Conservation (phyloP, 2,797 vertebrate species). For the Platyrinchus mystaceus region DNA sequence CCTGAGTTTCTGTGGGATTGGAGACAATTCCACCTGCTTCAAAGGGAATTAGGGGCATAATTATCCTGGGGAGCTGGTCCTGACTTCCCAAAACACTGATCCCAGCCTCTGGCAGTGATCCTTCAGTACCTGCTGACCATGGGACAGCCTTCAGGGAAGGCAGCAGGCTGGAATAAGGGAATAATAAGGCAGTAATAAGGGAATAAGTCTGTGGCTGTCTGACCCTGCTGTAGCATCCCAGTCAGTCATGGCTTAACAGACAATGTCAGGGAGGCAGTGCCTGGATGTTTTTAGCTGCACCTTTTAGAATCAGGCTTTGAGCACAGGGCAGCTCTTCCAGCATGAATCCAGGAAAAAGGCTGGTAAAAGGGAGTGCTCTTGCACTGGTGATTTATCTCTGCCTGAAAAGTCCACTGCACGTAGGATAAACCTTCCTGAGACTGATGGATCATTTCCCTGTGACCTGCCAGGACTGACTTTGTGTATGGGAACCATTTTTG, state of each 20-base stretch:
- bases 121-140: not conserved
- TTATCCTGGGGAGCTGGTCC: not conserved
- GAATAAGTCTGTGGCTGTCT: not conserved
- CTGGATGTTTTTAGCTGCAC: not conserved
- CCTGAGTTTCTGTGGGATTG: not conserved
- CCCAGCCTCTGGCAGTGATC: not conserved
- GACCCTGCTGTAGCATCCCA: not conserved
- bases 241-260: not conserved
- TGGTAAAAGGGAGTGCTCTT: not conserved
- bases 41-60: not conserved
- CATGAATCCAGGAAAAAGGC: not conserved
- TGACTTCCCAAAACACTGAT: not conserved
- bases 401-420: not conserved
- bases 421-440: not conserved
- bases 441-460: not conserved
- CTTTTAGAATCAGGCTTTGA: not conserved
- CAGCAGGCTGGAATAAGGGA: not conserved
- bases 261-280: not conserved
- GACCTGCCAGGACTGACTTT: not conserved
- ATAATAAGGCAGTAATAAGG: no score
- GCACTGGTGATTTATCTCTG: not conserved
- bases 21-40: not conserved
- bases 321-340: not conserved
- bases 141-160: not conserved
- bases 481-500: not conserved